These are phyloP conservation scores for Cephalopterus ornatus DNA, from an alignment of 2,113 vertebrate species.

Conservation along the genomic window DNA sequence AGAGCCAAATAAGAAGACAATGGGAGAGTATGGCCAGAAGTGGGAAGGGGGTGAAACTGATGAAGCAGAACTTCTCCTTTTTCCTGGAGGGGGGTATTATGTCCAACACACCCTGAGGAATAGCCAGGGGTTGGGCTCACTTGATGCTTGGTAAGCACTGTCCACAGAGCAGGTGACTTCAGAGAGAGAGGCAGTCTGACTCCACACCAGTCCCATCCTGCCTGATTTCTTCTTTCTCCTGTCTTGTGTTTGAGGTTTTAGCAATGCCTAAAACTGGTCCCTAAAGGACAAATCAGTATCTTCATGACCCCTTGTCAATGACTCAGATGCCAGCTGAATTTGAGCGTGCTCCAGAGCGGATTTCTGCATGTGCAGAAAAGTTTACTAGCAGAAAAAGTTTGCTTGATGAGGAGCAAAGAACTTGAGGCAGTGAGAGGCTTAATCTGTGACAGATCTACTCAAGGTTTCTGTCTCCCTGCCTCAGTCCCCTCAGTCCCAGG, in stretches of 20 bases:
- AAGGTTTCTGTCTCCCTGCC: not conserved
- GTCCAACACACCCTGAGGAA: not conserved
- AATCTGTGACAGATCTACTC: not conserved
- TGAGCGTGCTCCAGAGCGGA: not conserved
- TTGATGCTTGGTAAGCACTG: rapidly evolving
- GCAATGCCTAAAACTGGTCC: not conserved
- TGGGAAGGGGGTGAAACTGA: not conserved
- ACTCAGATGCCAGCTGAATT: rapidly evolving
- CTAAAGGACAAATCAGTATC: not conserved
- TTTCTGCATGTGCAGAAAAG: not conserved
- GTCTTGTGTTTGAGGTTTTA: not conserved
- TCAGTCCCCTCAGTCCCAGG: not conserved
- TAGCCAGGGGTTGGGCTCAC: rapidly evolving
- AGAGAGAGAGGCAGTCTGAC: not conserved
- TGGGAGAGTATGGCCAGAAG: not conserved
- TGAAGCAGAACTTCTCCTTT: not conserved
- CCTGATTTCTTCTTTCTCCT: not conserved
- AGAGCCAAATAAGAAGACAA: not conserved
- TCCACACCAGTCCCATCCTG: not conserved
- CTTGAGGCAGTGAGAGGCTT: not conserved
- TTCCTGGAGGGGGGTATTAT: not conserved
- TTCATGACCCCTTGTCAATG: not conserved
- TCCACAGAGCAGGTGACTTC: not conserved
- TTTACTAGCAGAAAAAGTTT: not conserved
- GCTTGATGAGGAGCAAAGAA: not conserved